phyloP scores from a whole-genome alignment of 2,113 vertebrate genomes.

The Oreotrochilus melanogaster region DNA sequence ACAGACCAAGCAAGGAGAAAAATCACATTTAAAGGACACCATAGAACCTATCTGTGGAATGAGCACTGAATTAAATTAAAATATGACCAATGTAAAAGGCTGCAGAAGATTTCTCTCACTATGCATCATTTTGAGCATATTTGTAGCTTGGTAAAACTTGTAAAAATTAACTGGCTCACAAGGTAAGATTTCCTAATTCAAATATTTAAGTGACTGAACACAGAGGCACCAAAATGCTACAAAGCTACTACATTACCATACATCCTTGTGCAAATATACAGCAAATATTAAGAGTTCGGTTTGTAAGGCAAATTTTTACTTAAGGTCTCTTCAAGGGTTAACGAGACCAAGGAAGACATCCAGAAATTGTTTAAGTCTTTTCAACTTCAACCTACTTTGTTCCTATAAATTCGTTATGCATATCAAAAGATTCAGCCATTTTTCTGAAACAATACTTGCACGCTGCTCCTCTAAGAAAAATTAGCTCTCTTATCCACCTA shows the following conservation, averaged over 20 bases:
- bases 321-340: constrained; percentile 59
- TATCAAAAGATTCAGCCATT: constrained; percentile 66
- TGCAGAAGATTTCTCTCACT: constrained; percentile 38
- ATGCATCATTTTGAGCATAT: constrained; percentile 11
- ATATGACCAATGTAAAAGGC: constrained; percentile 37
- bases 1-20: neutral
- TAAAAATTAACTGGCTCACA: neutral
- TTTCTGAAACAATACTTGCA: constrained; percentile 70
- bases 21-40: neutral
- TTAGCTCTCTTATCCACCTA: neutral
- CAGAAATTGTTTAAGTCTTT: constrained; percentile 48
- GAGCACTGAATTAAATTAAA: constrained; percentile 50
- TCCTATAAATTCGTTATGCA: constrained; percentile 48
- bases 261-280: constrained; percentile 12
- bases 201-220: constrained; percentile 21
- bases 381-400: constrained; percentile 57
- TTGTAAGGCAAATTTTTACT: constrained; percentile 68
- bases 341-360: constrained; percentile 5
- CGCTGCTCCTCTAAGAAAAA: constrained; percentile 26
- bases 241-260: neutral
- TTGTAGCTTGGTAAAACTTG: constrained; percentile 24
- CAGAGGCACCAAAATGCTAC: constrained; percentile 15
- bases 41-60: neutral
- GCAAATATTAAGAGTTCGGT: constrained; percentile 41
- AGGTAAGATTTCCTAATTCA: neutral